Evolutionary conservation across 2,797 vertebrate species (phyloP).

Genomic region (Echeneis naucrates): DNA sequence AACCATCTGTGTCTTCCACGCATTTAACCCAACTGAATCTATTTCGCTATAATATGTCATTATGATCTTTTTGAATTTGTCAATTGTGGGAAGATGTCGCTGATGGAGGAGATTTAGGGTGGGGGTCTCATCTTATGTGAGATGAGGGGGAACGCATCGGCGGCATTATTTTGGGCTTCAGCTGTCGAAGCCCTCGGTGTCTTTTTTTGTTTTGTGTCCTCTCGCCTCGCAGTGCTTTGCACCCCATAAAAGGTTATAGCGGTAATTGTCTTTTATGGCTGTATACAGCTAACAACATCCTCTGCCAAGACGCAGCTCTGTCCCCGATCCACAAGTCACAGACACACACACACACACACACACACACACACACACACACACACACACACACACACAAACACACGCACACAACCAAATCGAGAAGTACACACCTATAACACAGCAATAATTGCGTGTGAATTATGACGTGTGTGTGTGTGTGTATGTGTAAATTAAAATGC

Average conservation of each 20-base stretch:
- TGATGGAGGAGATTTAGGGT: neutral
- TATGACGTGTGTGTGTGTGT: slow-evolving; percentile 5
- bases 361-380: slow-evolving; percentile 12
- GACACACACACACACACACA: slow-evolving; percentile 9
- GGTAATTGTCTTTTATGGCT: slow-evolving; percentile 97
- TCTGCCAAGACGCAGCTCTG: slow-evolving; percentile 83
- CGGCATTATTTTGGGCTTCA: slow-evolving; percentile 77
- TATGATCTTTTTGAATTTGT: neutral
- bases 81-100: neutral
- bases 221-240: slow-evolving; percentile 91
- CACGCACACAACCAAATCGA: slow-evolving; percentile 12
- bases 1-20: neutral
- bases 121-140: slow-evolving; percentile 53
- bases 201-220: slow-evolving; percentile 82
- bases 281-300: slow-evolving; percentile 88
- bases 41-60: neutral
- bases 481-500: slow-evolving; percentile 9
- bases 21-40: too few species aligned
- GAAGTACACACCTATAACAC: too few species aligned
- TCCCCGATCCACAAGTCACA: slow-evolving; percentile 62
- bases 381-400: slow-evolving; percentile 19
- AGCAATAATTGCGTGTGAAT: slow-evolving; percentile 19
- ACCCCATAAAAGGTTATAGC: slow-evolving; percentile 97
- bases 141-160: slow-evolving; percentile 34
- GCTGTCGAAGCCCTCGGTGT: slow-evolving; percentile 74